A percentile compares a stretch with the other conserved stretches of the same genome.
phyloP scores from a whole-genome alignment of 2,113 vertebrate species.

The Gallinago media region DNA sequence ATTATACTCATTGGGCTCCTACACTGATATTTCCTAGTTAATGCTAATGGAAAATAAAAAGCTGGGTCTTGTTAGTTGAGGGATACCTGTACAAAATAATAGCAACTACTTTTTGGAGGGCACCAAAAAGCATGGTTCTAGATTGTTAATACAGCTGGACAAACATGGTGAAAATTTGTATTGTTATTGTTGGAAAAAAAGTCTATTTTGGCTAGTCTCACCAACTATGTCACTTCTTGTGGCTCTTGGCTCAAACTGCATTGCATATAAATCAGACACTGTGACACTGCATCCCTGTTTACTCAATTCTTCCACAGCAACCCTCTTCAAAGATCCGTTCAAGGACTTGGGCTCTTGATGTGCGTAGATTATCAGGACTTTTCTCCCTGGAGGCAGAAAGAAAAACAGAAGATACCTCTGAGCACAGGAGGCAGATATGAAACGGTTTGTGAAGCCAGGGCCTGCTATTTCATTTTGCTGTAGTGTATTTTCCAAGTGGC shows the following conservation, averaged over 20 bases:
- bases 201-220: slow-evolving; percentile 10
- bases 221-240: slow-evolving; percentile 75
- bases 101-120: background rate
- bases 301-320: slow-evolving; percentile 70
- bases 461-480: background rate
- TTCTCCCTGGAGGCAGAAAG: slow-evolving; percentile 65
- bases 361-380: slow-evolving; percentile 79
- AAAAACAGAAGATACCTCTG: background rate
- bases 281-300: slow-evolving; percentile 72
- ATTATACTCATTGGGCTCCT: background rate
- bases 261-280: slow-evolving; percentile 76
- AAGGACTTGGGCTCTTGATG: slow-evolving; percentile 81
- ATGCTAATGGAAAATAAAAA: background rate
- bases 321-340: slow-evolving; percentile 73
- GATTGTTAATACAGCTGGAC: background rate
- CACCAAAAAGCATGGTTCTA: background rate
- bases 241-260: slow-evolving; percentile 79
- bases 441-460: rapidly evolving
- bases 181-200: background rate
- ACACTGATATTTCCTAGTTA: background rate
- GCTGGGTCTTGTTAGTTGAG: background rate
- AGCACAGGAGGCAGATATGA: background rate
- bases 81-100: background rate
- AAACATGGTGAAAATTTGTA: background rate
- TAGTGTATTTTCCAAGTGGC: background rate